Conservation (phyloP, 2,113 vertebrate genomes). For the Corythornis vintsioides region DNA sequence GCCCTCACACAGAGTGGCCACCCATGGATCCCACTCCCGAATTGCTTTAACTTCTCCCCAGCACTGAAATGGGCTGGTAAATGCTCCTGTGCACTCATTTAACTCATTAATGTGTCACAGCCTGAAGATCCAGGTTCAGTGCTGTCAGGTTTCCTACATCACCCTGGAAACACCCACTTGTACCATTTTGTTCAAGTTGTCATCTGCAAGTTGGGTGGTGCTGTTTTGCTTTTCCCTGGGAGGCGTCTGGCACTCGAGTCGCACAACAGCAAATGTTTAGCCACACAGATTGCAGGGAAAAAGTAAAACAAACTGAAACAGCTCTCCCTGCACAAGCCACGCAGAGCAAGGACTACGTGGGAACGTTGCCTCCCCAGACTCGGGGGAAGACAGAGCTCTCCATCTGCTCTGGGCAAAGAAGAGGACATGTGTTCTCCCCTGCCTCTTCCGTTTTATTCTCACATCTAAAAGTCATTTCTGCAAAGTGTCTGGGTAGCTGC, state of each 20-base stretch:
- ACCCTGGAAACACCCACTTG: neutral
- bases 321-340: constrained; percentile 7
- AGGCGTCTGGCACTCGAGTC: constrained; percentile 56
- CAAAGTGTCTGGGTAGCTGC: constrained; percentile 49
- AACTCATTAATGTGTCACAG: neutral
- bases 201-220: neutral
- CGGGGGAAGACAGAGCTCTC: constrained; percentile 20
- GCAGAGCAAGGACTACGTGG: constrained; percentile 26
- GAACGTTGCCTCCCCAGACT: neutral
- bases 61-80: neutral
- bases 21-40: neutral
- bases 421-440: constrained; percentile 29
- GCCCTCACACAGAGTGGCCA: neutral
- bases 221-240: constrained; percentile 11
- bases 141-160: neutral
- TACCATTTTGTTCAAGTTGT: neutral
- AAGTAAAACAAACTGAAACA: constrained; percentile 64
- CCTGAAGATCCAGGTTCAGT: neutral
- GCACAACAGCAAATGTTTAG: constrained; percentile 61
- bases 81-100: neutral
- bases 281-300: constrained; percentile 18
- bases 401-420: constrained; percentile 43
- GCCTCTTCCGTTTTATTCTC: constrained; percentile 7
- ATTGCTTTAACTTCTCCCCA: neutral
- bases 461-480: constrained; percentile 63